A percentile compares a stretch with the other conserved stretches of the same genome.
Conservation (phyloP, 2,888 invertebrate genomes). For the Physocephala rufipes region DNA sequence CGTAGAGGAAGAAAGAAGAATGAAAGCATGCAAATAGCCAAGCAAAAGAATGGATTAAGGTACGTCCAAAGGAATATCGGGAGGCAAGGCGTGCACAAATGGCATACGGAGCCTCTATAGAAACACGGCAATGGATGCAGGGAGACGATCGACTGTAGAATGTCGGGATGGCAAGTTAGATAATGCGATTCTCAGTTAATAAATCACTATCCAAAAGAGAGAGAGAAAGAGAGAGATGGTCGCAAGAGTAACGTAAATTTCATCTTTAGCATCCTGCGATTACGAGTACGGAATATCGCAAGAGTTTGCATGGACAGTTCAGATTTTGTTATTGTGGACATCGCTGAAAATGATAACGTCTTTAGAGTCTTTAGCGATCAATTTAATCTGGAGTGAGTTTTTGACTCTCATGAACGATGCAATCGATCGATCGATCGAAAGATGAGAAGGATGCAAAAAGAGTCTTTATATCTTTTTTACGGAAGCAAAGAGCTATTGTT, state of each 20-base stretch:
- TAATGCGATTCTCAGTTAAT: conserved; percentile 36
- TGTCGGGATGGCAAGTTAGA: conserved; percentile 26
- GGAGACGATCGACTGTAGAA: no score
- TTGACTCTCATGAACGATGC: neutral
- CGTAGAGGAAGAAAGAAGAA: neutral
- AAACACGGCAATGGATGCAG: neutral
- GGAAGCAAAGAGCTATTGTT: neutral
- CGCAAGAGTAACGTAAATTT: neutral
- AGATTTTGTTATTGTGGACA: neutral
- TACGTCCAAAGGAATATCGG: no score
- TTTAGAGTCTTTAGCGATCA: conserved; percentile 18
- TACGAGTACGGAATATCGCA: neutral
- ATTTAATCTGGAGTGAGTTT: conserved; percentile 7
- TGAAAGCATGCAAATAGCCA: neutral
- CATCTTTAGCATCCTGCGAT: neutral
- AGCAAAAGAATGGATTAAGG: no score
- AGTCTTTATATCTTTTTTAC: conserved; percentile 5
- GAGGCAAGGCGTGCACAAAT: no score
- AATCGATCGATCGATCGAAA: no score
- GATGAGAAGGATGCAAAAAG: neutral
- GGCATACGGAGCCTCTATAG: neutral
- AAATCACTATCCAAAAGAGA: conserved; percentile 34
- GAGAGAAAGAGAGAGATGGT: no score
- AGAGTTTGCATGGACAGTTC: conserved; percentile 11
- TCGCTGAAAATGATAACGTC: conserved; percentile 2